Base-by-base conservation (phyloP, 2,797 vertebrate species). In the Clarias laeviceps region DNA sequence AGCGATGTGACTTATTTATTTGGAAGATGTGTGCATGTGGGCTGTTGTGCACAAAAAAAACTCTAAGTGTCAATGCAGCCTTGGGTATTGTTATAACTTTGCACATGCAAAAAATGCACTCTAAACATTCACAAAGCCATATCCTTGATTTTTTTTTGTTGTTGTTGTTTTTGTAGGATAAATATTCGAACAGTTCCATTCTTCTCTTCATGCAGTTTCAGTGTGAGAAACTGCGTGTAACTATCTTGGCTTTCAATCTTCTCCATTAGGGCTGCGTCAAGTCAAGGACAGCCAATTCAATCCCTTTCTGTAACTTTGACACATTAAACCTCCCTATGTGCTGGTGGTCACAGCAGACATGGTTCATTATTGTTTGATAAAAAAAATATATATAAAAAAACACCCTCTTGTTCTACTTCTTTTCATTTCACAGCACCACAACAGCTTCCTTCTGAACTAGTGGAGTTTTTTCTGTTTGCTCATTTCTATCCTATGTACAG, bases 211-310 rank as follows among this genome's bases (percentile, higher is more conserved):
- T 8, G 37, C 57, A 24, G 5, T 34, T 8, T 37, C 57, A 24
- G 5, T 34, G 40, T 68, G 56, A 9, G 45, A 69, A 80, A 72
- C n/a, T 27, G 57, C 24, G 40, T 61, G 32, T 14, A 59, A 8
- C 57, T 14, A 27, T 73, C 57, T 50, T 70, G n/a, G 40, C 68
- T 81, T 81, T 82, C 59, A 50, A 8, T 45, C 56, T 4, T n/a
- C 56, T 80, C 68, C 57, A 64, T 68, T 66, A 40, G 17, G 14
- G 7, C 50, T 34, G 68, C 66, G 20, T 54, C 14, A 22, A 34
- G 24, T 65, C 79, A 82, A 82, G 79, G 50, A 17, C 59, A 40
- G 79, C 65, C 84, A 81, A 37, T 81, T 74, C 29, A 40, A 0
- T 9, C 24, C 29, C 32, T 66, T 69, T 74, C 27, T 64, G 37